Percentiles rank a stretch among this genome's conserved stretches.
Evolutionary conservation across 2,888 invertebrate genomes (phyloP).

Genomic region (Hartigia nigra): DNA sequence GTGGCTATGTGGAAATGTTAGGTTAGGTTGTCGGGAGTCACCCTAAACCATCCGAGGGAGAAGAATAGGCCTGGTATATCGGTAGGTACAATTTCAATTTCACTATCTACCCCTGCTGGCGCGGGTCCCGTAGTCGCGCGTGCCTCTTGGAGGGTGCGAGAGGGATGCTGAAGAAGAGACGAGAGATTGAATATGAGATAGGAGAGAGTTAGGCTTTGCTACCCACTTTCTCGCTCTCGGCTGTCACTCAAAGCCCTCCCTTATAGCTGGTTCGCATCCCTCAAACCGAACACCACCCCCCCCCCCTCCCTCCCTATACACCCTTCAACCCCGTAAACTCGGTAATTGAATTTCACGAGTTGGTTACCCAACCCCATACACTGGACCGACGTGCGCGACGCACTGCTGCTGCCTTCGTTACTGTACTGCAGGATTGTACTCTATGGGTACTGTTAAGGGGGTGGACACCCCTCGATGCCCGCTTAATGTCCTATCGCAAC

Average conservation of each 20-base stretch:
- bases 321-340: conserved; percentile 53
- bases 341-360: conserved; percentile 67
- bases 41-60: not conserved
- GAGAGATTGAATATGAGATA: conserved; percentile 13
- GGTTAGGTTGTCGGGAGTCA: not conserved
- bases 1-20: not conserved
- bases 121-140: conserved; percentile 28
- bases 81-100: conserved; percentile 57
- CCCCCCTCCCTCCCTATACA: conserved; percentile 3
- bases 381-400: conserved; percentile 1
- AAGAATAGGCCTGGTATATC: conserved; percentile 26
- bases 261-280: conserved; percentile 1
- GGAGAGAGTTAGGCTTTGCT: conserved; percentile 25
- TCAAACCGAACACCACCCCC: not conserved
- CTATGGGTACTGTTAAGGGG: conserved; percentile 23
- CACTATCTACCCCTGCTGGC: conserved; percentile 51
- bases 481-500: conserved; percentile 55
- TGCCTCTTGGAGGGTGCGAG: conserved; percentile 3
- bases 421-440: conserved; percentile 12
- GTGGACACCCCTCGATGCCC: conserved; percentile 47
- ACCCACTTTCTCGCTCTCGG: conserved; percentile 56
- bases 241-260: conserved; percentile 59
- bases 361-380: conserved; percentile 60
- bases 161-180: conserved; percentile 15
- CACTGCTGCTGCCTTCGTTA: conserved; percentile 21